Conservation (phyloP, 1,140 invertebrate species). For the Drosophila cardini region DNA sequence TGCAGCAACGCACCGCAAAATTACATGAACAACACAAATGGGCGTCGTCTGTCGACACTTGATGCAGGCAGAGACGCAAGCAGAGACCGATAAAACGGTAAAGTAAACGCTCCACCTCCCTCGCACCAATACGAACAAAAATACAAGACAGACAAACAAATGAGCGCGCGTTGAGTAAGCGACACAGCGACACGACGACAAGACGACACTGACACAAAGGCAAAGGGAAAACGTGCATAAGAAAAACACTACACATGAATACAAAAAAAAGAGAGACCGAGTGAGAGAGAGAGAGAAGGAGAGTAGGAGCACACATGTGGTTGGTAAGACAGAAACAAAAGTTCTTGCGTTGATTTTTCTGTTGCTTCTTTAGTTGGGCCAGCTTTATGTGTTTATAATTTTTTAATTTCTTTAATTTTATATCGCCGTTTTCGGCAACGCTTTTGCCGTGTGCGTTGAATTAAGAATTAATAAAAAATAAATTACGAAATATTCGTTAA, state of each 20-base stretch:
- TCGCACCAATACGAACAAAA: constrained; percentile 11
- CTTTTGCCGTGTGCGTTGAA: not conserved
- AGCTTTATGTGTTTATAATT: constrained; percentile 27
- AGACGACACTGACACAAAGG: constrained; percentile 24
- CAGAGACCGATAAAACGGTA: constrained; percentile 39
- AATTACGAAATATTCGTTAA: constrained; percentile 1
- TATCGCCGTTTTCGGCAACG: not conserved
- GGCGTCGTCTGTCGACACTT: constrained; percentile 44
- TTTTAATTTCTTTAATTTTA: constrained; percentile 29
- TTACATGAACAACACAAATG: constrained; percentile 8
- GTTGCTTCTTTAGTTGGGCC: constrained; percentile 8
- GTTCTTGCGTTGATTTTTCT: constrained; percentile 38
- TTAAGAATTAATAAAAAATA: constrained; percentile 14
- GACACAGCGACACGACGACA: not conserved
- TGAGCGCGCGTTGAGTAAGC: constrained; percentile 50
- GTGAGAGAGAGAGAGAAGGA: constrained; percentile 11
- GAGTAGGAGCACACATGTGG: constrained; percentile 28
- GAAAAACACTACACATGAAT: constrained; percentile 27
- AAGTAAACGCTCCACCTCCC: constrained; percentile 18
- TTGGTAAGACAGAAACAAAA: constrained; percentile 26
- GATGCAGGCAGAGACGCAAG: constrained; percentile 43
- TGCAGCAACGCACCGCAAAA: constrained; percentile 32
- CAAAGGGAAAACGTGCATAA: constrained; percentile 58
- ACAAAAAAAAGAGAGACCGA: constrained; percentile 3
- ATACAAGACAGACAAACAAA: constrained; percentile 34